phyloP scores from a whole-genome alignment of 1,140 invertebrate genomes.

The Galleria mellonella region DNA sequence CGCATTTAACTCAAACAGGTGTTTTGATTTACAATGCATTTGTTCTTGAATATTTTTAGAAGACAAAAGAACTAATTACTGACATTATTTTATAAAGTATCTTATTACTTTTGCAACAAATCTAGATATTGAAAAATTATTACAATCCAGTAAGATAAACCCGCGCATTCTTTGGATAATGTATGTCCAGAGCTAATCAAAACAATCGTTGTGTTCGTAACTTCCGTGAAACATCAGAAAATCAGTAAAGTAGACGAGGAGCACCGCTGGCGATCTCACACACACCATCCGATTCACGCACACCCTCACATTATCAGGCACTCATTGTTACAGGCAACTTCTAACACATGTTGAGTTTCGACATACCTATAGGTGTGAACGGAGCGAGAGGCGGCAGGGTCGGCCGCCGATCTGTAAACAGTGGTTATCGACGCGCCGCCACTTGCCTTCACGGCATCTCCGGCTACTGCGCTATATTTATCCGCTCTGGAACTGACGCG shows the following conservation, averaged over 20 bases:
- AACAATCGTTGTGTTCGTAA: constrained; percentile 19
- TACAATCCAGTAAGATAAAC: not conserved
- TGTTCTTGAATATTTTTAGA: constrained; percentile 7
- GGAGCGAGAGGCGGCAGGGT: constrained; percentile 62
- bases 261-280: constrained; percentile 7
- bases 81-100: too few relatives aligned
- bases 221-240: constrained; percentile 19
- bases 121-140: too few relatives aligned
- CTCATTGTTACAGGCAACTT: constrained; percentile 44
- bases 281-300: constrained; percentile 17
- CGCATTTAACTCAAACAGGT: too few relatives aligned
- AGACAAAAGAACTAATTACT: too few relatives aligned
- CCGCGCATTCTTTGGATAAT: constrained; percentile 18
- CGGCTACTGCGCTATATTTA: constrained; percentile 67
- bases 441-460: constrained; percentile 58
- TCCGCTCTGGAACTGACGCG: constrained; percentile 63
- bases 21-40: not conserved
- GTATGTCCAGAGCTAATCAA: constrained; percentile 30
- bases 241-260: not conserved
- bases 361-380: constrained; percentile 66
- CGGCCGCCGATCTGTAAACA: constrained; percentile 69
- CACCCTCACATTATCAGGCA: constrained; percentile 17
- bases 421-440: constrained; percentile 65
- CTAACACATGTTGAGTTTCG: constrained; percentile 45
- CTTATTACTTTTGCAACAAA: too few relatives aligned